A percentile compares a stretch with the other conserved stretches of the same genome.
These are phyloP conservation scores for Sylvicola cinctus DNA, from an alignment of 2,888 invertebrate genomes.

Conservation along the genomic window DNA sequence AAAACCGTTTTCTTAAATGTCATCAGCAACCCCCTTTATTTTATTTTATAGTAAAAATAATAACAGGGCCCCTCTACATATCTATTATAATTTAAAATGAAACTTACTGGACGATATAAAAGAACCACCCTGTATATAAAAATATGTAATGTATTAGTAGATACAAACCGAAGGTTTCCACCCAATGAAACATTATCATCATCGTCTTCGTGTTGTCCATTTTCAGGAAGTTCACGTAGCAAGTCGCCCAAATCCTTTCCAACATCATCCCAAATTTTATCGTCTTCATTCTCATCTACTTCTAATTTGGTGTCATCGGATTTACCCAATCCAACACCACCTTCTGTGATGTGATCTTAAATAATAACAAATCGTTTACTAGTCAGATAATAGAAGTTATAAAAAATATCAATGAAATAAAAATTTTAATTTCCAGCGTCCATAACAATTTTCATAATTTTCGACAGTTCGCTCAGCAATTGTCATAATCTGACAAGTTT, in stretches of 20 bases:
- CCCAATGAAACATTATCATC: slow-evolving; percentile 33
- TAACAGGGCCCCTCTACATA: no score
- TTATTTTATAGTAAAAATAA: no score
- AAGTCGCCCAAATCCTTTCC: slow-evolving; percentile 63
- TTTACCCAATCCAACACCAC: slow-evolving; percentile 14
- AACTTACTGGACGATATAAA: no score
- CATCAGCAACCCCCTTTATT: no score
- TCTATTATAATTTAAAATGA: no score
- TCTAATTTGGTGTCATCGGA: slow-evolving; percentile 12
- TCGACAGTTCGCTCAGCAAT: no score
- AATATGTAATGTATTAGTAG: background rate
- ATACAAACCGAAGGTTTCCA: background rate
- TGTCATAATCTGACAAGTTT: no score
- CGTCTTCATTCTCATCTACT: slow-evolving; percentile 35
- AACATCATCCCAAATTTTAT: slow-evolving; percentile 61
- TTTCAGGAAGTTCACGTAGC: slow-evolving; percentile 42
- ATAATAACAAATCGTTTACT: no score
- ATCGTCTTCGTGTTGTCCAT: slow-evolving; percentile 48
- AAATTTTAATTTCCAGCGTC: background rate
- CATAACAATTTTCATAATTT: no score
- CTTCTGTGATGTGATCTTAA: slow-evolving; percentile 10
- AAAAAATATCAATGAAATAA: background rate
- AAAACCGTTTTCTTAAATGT: no score
- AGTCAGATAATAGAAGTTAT: slow-evolving; percentile 3
- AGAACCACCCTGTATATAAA: background rate